Percentiles rank a stretch among this genome's conserved stretches.
Evolutionary conservation across 1,140 invertebrate genomes (phyloP).

Genomic region (Metopolophium dirhodum): DNA sequence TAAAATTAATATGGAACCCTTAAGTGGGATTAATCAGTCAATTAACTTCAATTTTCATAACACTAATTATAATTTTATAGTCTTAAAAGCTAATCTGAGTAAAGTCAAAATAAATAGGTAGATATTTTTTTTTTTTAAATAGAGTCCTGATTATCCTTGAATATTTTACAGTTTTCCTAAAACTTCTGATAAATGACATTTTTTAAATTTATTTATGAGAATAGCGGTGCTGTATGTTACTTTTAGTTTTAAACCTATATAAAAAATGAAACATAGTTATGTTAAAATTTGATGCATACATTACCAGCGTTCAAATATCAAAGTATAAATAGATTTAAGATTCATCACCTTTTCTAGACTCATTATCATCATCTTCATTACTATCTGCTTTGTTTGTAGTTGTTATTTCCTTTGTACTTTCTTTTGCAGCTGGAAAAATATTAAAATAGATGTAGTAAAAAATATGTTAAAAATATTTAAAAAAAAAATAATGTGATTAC

Average conservation of each 20-base stretch:
- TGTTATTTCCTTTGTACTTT: conserved; percentile 32
- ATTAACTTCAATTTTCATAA: neutral
- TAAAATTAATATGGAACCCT: no score
- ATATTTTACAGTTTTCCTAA: neutral
- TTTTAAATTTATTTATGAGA: neutral
- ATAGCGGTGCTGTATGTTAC: no score
- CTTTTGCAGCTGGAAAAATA: conserved; percentile 51
- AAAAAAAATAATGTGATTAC: neutral
- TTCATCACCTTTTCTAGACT: conserved; percentile 46
- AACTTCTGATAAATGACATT: neutral
- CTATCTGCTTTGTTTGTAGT: conserved; percentile 42
- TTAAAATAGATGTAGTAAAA: neutral
- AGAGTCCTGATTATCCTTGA: neutral
- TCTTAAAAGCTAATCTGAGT: neutral
- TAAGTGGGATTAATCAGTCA: no score
- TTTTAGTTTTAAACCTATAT: no score
- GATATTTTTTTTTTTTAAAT: neutral
- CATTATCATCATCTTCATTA: conserved; percentile 52
- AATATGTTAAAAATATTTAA: neutral
- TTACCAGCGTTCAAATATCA: neutral
- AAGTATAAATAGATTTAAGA: neutral
- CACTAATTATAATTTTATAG: neutral
- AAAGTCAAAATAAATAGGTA: neutral
- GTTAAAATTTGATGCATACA: neutral
- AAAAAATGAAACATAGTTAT: neutral